Conservation (phyloP, 2,113 vertebrate genomes). For the Cynopterus brachyotis region DNA sequence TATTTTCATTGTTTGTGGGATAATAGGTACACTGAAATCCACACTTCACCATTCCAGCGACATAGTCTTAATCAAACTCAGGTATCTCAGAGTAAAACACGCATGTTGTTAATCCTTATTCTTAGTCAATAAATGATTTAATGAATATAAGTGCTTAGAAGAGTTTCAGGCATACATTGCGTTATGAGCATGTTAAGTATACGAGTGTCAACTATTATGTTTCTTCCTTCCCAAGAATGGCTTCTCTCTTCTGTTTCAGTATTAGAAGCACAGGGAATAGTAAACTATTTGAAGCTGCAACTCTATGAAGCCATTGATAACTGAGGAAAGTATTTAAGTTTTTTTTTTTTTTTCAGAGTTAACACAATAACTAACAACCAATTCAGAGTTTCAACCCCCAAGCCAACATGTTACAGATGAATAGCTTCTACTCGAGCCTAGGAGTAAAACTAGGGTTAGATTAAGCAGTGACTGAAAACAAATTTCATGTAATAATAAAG, state of each 20-base stretch:
- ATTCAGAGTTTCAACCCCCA: not conserved
- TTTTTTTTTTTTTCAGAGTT: constrained; percentile 13
- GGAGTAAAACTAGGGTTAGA: not conserved
- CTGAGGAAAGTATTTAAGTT: not conserved
- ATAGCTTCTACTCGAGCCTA: not conserved
- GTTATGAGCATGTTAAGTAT: not conserved
- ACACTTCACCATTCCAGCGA: not conserved
- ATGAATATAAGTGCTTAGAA: not conserved
- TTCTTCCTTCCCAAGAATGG: not conserved
- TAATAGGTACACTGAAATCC: not conserved
- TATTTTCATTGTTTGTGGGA: not conserved
- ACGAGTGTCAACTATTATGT: not conserved
- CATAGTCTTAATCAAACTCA: not conserved
- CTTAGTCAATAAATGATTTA: not conserved
- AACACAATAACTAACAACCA: not conserved
- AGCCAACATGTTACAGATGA: not conserved
- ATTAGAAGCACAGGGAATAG: not conserved
- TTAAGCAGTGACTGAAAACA: not conserved
- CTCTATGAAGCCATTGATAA: not conserved
- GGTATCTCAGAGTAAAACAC: not conserved
- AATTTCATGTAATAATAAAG: not conserved
- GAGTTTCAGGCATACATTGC: not conserved
- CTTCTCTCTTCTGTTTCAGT: not conserved
- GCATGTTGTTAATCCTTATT: not conserved
- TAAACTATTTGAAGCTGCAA: not conserved